Conservation (phyloP, 2,888 invertebrate genomes). For the Deladenus siricidicola region DNA sequence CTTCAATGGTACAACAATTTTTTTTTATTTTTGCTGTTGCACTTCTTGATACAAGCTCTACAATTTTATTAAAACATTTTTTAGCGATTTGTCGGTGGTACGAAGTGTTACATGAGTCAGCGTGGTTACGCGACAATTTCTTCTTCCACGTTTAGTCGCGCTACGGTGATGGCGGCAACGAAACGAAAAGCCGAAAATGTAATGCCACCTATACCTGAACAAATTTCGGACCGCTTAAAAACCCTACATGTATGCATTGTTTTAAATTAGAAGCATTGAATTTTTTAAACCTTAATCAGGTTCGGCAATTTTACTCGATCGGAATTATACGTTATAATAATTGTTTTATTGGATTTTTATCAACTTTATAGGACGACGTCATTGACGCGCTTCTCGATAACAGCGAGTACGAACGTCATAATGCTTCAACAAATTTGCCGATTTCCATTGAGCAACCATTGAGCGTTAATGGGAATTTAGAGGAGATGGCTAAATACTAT, state of each 20-base stretch:
- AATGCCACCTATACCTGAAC: not conserved
- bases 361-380: conserved; percentile 22
- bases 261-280: no score
- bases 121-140: no score
- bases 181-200: no score
- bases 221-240: conserved; percentile 3
- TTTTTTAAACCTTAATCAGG: no score
- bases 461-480: conserved; percentile 58
- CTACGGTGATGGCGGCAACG: no score
- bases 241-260: not conserved
- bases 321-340: not conserved
- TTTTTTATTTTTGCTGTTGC: not conserved
- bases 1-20: not conserved
- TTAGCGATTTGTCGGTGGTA: no score
- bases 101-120: no score
- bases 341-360: conserved; percentile 3
- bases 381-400: conserved; percentile 25
- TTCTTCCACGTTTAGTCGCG: no score
- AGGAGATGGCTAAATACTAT: conserved; percentile 88
- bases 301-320: not conserved
- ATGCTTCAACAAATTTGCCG: not conserved
- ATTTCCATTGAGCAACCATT: conserved; percentile 8
- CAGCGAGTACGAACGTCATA: not conserved
- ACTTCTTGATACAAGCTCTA: no score
- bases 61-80: no score